A percentile compares a stretch with the other conserved stretches of the same genome.
Conservation (phyloP, 2,797 vertebrate genomes). For the Sebastiscus tertius region DNA sequence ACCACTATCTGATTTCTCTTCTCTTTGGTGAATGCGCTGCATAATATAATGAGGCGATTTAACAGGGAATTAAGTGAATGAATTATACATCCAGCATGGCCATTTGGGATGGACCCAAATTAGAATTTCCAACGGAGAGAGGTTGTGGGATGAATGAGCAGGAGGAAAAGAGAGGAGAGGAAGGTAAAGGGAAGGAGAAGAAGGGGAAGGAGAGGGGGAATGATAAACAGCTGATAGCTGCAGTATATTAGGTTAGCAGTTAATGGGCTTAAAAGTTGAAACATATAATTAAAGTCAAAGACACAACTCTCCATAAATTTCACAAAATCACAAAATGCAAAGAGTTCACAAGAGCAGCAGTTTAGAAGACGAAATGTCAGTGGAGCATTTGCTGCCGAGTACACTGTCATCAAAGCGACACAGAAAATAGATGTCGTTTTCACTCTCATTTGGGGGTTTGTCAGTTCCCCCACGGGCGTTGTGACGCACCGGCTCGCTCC, state of each 20-base stretch:
- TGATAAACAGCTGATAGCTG: background rate
- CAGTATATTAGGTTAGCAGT: background rate
- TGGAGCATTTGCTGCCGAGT: conserved; percentile 6
- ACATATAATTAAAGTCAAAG: background rate
- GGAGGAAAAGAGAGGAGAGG: background rate
- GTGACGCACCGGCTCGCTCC: conserved; percentile 29
- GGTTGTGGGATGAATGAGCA: conserved; percentile 29
- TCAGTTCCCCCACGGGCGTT: conserved; percentile 24
- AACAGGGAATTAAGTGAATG: conserved; percentile 60
- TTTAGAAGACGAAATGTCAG: conserved; percentile 32
- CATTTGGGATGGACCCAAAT: conserved; percentile 58
- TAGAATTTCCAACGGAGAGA: conserved; percentile 49
- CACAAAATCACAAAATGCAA: conserved; percentile 6
- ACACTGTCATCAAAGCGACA: conserved; percentile 31
- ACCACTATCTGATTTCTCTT: conserved; percentile 62
- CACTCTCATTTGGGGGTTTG: conserved; percentile 42
- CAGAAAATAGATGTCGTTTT: conserved; percentile 46
- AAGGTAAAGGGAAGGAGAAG: too few species aligned
- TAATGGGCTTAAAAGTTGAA: background rate
- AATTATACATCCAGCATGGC: conserved; percentile 63
- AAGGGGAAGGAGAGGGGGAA: background rate
- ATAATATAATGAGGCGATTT: conserved; percentile 68
- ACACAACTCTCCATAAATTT: conserved; percentile 1
- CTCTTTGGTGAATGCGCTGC: conserved; percentile 67
- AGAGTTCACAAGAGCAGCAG: background rate